Conservation (phyloP, 2,888 invertebrate genomes). For the Allygus modestus region DNA sequence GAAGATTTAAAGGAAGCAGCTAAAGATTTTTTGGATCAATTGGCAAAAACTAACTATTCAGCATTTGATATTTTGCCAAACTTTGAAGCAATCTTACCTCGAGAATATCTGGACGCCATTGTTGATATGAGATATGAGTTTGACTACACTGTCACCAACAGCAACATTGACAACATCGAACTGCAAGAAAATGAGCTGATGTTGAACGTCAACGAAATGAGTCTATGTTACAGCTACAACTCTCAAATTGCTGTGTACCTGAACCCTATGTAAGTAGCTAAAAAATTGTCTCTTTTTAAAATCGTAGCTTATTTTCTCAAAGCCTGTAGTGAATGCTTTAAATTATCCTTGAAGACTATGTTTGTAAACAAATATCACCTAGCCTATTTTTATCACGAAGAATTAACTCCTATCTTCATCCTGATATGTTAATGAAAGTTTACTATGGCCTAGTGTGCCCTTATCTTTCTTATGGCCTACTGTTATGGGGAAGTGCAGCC, state of each 20-base stretch:
- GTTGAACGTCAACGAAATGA: constrained; percentile 69
- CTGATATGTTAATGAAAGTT: no score
- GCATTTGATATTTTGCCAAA: constrained; percentile 43
- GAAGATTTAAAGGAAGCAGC: constrained; percentile 26
- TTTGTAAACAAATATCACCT: no score
- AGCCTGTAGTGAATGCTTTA: not conserved
- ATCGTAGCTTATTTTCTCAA: not conserved
- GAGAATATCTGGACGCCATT: constrained; percentile 63
- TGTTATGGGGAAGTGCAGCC: no score
- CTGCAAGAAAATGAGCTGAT: constrained; percentile 54
- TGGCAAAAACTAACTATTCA: constrained; percentile 56
- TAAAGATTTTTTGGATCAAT: constrained; percentile 38
- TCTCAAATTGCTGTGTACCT: constrained; percentile 68
- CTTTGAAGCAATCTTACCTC: constrained; percentile 56
- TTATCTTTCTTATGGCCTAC: no score
- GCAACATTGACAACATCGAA: constrained; percentile 49
- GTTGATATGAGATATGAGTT: constrained; percentile 54
- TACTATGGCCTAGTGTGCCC: no score
- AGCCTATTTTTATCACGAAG: no score
- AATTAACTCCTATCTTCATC: no score
- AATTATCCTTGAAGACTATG: no score
- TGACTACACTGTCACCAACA: constrained; percentile 58
- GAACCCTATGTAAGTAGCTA: constrained; percentile 63
- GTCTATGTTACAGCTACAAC: constrained; percentile 70
- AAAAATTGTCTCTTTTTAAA: not conserved